These are phyloP conservation scores for Argyresthia goedartella DNA, from an alignment of 2,888 invertebrate genomes.

Conservation along the genomic window DNA sequence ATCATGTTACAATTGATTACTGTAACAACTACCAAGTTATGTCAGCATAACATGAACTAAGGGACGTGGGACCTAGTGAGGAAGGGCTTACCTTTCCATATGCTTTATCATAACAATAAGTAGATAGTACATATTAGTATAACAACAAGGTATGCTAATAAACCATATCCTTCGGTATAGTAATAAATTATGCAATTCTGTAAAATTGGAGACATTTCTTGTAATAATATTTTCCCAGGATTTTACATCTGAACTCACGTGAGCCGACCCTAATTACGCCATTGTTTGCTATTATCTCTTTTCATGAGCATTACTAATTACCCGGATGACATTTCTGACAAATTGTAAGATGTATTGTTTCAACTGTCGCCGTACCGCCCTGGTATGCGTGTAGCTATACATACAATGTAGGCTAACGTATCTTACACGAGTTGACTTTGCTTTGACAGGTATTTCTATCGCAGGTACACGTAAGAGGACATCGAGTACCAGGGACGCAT, in stretches of 20 bases:
- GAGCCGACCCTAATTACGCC: conserved; percentile 3
- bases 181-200: too few species aligned
- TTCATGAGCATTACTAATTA: conserved; percentile 1
- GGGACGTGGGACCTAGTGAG: too few species aligned
- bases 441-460: not conserved
- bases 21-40: not conserved
- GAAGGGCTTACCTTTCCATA: too few species aligned
- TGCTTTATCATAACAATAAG: too few species aligned
- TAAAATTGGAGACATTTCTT: too few species aligned
- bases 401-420: not conserved
- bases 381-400: not conserved
- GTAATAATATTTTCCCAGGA: too few species aligned
- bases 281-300: conserved; percentile 4
- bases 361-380: not conserved
- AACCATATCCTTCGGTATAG: too few species aligned
- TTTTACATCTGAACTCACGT: too few species aligned
- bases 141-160: too few species aligned
- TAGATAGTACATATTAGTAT: too few species aligned
- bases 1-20: not conserved
- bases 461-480: not conserved
- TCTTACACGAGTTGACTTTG: not conserved
- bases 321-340: not conserved
- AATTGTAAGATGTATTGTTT: not conserved
- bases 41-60: too few species aligned
- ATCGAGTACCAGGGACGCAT: not conserved